Base-by-base conservation (phyloP, 2,888 invertebrate species). In the Drosophila flavopinicola region DNA sequence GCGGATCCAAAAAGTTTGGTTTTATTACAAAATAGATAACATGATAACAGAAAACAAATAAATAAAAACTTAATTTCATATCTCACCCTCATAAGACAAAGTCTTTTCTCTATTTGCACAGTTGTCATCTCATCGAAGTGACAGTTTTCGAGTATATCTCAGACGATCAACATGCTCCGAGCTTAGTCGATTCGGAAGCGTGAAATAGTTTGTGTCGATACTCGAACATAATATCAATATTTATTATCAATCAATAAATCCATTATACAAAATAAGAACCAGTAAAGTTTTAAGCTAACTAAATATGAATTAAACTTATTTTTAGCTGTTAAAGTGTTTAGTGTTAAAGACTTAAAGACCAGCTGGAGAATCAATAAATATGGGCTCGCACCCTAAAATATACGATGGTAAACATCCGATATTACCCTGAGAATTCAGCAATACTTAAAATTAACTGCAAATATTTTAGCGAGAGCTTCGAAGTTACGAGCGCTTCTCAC, bases 51-150 rank as follows among this genome's bases (percentile, higher is more conserved):
- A 11, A 35, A 20, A 6, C 17, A 27, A n/a, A n/a, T n/a, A 27
- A 25, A 25, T 48, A 53, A 49, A 25, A 17, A 11, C 15, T 7
- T 24, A 13, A 4, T 15, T 41, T 32, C 42, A n/a, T 32, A 41
- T n/a, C 23, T 7, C 1, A 3, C 15, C 17, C 15, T 20, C 7
- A n/a, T 7, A 17, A 11, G 2, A 15, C 7, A 49, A 30, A n/a
- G 6, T 23, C 11, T 30, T 30, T 15, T 4, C 24, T 7, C 1
- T 60, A 20, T 61, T 66, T 65, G 41, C 29, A 54, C 64, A 64
- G 23, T 27, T 64, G 64, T 5, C 23, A 6, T 17, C 23, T 23
- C 11, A 2, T 11, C 0, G 9, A 9, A 17, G 1, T 11, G 10
- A 0, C 27, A 39, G 10, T 17, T 25, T 10, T 25, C 10, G 10